Evolutionary conservation across 2,888 invertebrate species (phyloP), one percentile per base, ranked within the genome.

Genomic region (Agrotis segetum): DNA sequence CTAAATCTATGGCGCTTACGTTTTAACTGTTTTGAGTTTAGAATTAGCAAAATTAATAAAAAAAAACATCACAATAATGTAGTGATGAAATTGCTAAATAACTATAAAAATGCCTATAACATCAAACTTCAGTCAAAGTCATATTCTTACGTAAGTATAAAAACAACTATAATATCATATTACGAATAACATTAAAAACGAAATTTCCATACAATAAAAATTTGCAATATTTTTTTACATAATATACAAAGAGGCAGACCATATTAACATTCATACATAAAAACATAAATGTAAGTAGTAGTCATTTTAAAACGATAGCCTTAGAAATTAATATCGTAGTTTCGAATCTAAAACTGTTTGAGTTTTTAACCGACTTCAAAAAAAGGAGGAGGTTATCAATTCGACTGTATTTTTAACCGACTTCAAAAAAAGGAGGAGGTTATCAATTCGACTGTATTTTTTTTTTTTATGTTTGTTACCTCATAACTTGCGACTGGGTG

Each of bases 201-300:
- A 44, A 24, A 74, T 74, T 79, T 47, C 67, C 79, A 85, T 76
- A 78, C 77, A 85, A 81, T 79, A 61, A 79, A 82, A 76, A 79
- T 77, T 81, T 80, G 65, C 77, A 81, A 71, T 65, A 40, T 64
- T 61, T 62, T 74, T 58, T 61, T 63, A 53, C 58, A 76, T 61
- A 72, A 59, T 69, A 14, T 70, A 70, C 34, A 52, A 46, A 63
- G 16, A 34, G 40, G 40, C 63, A 74, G 40, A 40, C 40, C 40
- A 11, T 40, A 40, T 40, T 52, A 63, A 24, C 21, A 60, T 70
- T 29, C 16, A 50, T 70, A 46, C 16, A 52, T 63, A 50, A 29
- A 47, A 40, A 11, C 40, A 40, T 40, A 7, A 34, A 34, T 7
- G 40, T 40, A 40, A 70, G 14, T 72, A 19, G 4, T 47, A 40